Percentiles rank a stretch among this genome's conserved stretches.
These are phyloP conservation scores for Trachelus tabidus DNA, from an alignment of 2,888 invertebrate genomes.

Conservation along the genomic window DNA sequence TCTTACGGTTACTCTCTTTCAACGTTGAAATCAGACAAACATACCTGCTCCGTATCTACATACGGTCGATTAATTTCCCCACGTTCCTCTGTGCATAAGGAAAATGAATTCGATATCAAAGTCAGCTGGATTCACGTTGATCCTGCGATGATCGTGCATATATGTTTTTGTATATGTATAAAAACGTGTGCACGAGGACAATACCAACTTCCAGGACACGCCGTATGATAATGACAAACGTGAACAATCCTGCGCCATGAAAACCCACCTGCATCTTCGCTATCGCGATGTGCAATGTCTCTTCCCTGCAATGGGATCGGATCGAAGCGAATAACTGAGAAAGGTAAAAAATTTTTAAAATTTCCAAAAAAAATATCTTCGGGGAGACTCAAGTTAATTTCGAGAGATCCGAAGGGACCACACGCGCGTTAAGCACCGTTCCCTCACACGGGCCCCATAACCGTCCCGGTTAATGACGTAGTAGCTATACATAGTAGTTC, in stretches of 20 bases:
- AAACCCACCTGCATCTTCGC: not conserved
- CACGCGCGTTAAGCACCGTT: constrained; percentile 19
- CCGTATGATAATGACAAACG: constrained; percentile 7
- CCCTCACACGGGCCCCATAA: not conserved
- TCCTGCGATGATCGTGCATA: constrained; percentile 8
- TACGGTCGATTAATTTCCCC: not conserved
- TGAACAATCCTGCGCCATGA: not conserved
- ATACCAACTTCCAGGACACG: not conserved
- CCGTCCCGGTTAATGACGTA: constrained; percentile 32
- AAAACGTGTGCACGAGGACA: not conserved
- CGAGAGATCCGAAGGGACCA: constrained; percentile 32
- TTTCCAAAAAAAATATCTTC: not conserved
- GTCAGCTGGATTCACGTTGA: not conserved
- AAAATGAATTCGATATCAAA: not conserved
- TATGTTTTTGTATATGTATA: too few relatives aligned
- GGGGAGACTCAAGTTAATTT: constrained; percentile 18
- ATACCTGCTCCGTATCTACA: not conserved
- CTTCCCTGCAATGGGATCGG: not conserved
- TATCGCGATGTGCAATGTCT: not conserved
- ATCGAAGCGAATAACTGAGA: not conserved
- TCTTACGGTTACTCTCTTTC: not conserved
- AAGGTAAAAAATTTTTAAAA: not conserved
- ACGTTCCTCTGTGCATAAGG: not conserved
- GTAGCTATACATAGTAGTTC: constrained; percentile 32
- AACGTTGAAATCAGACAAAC: not conserved